Evolutionary conservation across 2,113 vertebrate genomes (phyloP).

Genomic region (Ciconia maguari): DNA sequence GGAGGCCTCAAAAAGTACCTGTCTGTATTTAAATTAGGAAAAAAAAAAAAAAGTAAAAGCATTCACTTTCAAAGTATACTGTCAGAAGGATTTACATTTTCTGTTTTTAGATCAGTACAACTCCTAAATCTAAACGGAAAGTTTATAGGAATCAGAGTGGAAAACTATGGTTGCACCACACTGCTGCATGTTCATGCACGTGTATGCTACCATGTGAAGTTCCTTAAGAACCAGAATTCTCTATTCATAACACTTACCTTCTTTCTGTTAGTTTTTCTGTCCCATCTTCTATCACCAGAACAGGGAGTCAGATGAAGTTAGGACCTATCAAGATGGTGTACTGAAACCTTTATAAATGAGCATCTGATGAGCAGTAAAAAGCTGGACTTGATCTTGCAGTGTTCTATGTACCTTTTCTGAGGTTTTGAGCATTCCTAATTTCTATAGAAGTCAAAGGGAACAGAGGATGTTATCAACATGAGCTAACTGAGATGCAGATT

Average conservation of each 20-base stretch:
- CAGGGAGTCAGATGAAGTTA: not conserved
- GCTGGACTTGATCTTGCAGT: not conserved
- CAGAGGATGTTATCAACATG: not conserved
- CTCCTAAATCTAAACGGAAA: not conserved
- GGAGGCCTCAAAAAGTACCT: not conserved
- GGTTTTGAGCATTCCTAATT: not conserved
- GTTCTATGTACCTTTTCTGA: not conserved
- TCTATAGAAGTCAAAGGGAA: not conserved
- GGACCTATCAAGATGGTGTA: not conserved
- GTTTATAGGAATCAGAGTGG: not conserved
- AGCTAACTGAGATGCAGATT: not conserved
- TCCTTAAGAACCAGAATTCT: not conserved
- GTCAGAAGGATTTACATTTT: not conserved
- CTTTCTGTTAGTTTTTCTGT: not conserved
- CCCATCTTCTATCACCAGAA: not conserved
- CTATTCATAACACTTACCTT: not conserved
- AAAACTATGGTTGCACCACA: not conserved
- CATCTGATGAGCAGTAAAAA: not conserved
- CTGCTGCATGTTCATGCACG: not conserved
- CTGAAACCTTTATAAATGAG: not conserved
- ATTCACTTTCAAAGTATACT: not conserved
- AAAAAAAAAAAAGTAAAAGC: not conserved
- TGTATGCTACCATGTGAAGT: not conserved
- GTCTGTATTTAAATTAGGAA: not conserved
- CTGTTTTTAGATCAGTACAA: not conserved